Percentiles rank a stretch among this genome's conserved stretches.
phyloP scores from a whole-genome alignment of 2,797 vertebrate genomes.

The Sardinella longiceps region DNA sequence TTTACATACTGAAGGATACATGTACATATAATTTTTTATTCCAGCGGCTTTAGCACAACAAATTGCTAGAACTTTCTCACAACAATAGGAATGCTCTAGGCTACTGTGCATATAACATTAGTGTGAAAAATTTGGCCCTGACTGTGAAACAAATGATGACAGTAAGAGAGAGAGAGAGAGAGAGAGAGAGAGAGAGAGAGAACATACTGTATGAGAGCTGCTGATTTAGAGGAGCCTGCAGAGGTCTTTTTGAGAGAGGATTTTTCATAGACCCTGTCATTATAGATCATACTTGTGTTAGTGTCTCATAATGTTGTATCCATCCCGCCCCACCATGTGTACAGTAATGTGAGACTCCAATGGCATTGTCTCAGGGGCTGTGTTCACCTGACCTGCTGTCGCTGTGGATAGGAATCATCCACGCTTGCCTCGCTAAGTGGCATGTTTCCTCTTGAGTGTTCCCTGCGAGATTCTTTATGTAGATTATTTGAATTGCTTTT shows the following conservation, averaged over 20 bases:
- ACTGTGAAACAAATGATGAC: background rate
- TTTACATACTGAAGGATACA: background rate
- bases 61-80: background rate
- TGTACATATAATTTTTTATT: no score
- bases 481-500: background rate
- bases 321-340: background rate
- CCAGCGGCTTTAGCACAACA: no score
- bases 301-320: background rate
- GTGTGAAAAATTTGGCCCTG: background rate
- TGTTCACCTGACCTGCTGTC: conserved; percentile 1
- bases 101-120: background rate
- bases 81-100: background rate
- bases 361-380: background rate
- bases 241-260: background rate
- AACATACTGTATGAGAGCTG: background rate
- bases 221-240: background rate
- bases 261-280: background rate
- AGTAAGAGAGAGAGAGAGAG: no score
- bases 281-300: background rate
- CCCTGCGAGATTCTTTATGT: no score
- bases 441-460: background rate
- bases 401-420: background rate
- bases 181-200: no score
- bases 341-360: background rate
- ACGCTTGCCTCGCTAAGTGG: background rate